Conservation (phyloP, 2,113 vertebrate species). For the Myrmecobius fasciatus region DNA sequence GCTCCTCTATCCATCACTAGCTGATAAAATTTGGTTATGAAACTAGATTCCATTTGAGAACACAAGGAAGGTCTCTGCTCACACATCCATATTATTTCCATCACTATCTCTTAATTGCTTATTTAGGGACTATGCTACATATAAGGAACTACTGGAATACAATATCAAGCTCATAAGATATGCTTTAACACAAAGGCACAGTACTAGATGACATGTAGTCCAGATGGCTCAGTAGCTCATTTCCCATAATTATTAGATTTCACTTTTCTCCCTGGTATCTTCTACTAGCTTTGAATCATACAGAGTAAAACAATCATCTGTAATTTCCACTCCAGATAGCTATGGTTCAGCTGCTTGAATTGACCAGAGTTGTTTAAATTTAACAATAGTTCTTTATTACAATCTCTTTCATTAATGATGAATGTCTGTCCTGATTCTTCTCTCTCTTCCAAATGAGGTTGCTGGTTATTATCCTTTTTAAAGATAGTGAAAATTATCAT, state of each 20-base stretch:
- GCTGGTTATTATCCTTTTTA: constrained; percentile 5
- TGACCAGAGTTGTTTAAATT: constrained; percentile 35
- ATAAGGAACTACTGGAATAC: background rate
- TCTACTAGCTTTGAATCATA: constrained; percentile 25
- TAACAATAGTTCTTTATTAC: constrained; percentile 18
- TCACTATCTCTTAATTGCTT: background rate
- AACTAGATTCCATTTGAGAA: background rate
- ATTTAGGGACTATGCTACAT: background rate
- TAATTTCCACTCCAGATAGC: constrained; percentile 19
- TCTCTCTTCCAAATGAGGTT: background rate
- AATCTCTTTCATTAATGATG: background rate
- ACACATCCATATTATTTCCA: background rate
- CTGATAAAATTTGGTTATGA: background rate
- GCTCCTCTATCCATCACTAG: background rate
- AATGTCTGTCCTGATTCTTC: background rate
- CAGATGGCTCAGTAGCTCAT: constrained; percentile 17
- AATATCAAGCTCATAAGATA: background rate
- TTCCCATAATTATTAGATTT: background rate
- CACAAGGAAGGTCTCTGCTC: background rate
- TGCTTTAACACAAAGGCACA: background rate
- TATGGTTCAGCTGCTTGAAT: constrained; percentile 1
- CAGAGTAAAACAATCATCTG: background rate
- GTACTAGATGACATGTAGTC: background rate
- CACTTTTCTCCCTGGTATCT: constrained; percentile 6
- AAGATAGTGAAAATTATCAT: background rate